phyloP scores from a whole-genome alignment of 2,888 invertebrate genomes.

The Gandaritis pyraliata region DNA sequence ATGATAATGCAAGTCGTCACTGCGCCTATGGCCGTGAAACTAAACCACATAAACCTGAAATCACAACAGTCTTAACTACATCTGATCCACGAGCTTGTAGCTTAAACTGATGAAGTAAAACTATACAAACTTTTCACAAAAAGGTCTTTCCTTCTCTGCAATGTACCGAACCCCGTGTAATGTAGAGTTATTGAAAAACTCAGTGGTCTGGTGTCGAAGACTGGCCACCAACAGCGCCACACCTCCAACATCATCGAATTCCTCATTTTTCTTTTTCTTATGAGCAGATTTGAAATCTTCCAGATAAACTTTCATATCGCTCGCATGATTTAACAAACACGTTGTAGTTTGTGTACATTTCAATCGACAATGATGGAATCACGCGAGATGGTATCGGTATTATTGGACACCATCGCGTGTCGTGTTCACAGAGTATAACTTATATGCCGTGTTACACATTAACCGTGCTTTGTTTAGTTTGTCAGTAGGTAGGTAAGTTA shows the following conservation, averaged over 20 bases:
- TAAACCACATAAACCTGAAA: constrained; percentile 91
- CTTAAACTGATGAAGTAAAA: neutral
- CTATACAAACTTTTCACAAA: constrained; percentile 88
- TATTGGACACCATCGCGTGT: constrained; percentile 67
- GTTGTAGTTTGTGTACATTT: constrained; percentile 35
- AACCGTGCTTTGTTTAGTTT: constrained; percentile 33
- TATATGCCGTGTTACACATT: constrained; percentile 40
- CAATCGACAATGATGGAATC: constrained; percentile 45
- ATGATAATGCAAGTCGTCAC: constrained; percentile 90
- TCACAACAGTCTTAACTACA: neutral
- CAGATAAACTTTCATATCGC: constrained; percentile 69
- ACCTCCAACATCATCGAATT: constrained; percentile 56
- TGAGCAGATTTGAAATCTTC: constrained; percentile 51
- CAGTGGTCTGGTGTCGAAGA: constrained; percentile 87
- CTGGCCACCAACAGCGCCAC: constrained; percentile 84
- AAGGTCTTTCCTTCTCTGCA: constrained; percentile 89
- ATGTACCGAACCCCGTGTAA: constrained; percentile 92
- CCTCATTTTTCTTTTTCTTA: constrained; percentile 44
- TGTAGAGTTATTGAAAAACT: constrained; percentile 90
- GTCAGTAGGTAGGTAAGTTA: constrained; percentile 4
- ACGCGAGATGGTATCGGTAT: constrained; percentile 63
- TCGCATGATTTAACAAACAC: constrained; percentile 52
- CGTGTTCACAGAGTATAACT: neutral
- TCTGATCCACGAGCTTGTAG: neutral
- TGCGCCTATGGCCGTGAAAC: constrained; percentile 88